Evolutionary conservation across 2,888 invertebrate species (phyloP).

Genomic region (Caenorhabditis sp.): DNA sequence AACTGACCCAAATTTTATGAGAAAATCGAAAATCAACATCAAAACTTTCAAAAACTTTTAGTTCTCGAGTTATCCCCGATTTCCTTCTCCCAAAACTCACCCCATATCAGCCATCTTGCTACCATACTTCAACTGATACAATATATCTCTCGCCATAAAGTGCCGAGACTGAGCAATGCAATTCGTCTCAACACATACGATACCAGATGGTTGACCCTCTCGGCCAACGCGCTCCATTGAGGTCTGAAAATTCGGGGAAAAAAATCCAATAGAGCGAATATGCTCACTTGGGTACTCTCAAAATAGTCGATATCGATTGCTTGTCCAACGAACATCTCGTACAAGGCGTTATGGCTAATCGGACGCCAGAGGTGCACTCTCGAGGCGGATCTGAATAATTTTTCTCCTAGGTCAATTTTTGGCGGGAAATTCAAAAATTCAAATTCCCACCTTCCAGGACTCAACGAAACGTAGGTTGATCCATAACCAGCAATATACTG

Average conservation of each 20-base stretch:
- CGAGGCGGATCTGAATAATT: conserved; percentile 36
- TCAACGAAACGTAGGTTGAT: conserved; percentile 16
- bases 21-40: not conserved
- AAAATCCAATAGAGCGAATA: not conserved
- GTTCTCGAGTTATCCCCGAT: not conserved
- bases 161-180: conserved; percentile 69
- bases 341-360: conserved; percentile 47
- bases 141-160: conserved; percentile 69
- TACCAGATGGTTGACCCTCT: conserved; percentile 68
- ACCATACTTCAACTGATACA: conserved; percentile 73
- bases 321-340: conserved; percentile 63
- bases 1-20: conserved; percentile 3
- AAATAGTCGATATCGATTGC: conserved; percentile 61
- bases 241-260: conserved; percentile 27
- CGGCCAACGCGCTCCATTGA: conserved; percentile 5
- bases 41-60: not conserved
- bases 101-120: conserved; percentile 73
- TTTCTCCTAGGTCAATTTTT: too few relatives aligned
- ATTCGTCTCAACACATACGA: conserved; percentile 36
- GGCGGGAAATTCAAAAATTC: not conserved
- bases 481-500: conserved; percentile 66
- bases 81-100: conserved; percentile 47
- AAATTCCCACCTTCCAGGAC: conserved; percentile 35
- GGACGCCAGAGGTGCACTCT: conserved; percentile 55
- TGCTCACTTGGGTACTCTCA: not conserved